phyloP scores from a whole-genome alignment of 1,140 invertebrate genomes.

The Galleria mellonella region DNA sequence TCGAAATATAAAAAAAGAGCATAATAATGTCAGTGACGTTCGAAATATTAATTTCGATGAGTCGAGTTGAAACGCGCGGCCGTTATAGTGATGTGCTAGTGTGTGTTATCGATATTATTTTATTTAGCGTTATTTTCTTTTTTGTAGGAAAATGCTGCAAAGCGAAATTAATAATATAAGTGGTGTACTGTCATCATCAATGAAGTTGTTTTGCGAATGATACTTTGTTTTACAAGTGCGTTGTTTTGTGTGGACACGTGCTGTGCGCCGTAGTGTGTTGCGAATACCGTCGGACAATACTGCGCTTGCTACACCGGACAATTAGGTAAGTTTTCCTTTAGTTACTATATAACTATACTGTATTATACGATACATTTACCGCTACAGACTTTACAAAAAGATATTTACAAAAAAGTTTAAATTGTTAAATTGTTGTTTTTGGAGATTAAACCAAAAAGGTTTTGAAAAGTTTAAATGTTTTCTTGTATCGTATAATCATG shows the following conservation, averaged over 20 bases:
- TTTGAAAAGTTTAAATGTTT: too few species aligned
- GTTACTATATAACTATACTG: too few species aligned
- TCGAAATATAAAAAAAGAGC: conserved; percentile 47
- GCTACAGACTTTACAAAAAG: too few species aligned
- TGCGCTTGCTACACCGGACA: conserved; percentile 20
- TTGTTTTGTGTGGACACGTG: conserved; percentile 62
- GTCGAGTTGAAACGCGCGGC: conserved; percentile 14
- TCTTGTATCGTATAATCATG: too few species aligned
- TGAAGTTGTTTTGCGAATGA: conserved; percentile 73
- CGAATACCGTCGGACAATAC: conserved; percentile 33
- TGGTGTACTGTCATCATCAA: conserved; percentile 69
- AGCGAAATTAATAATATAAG: conserved; percentile 73
- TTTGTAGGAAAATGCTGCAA: conserved; percentile 69
- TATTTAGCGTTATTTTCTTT: conserved; percentile 57
- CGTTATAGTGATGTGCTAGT: conserved; percentile 50
- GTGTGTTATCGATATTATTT: conserved; percentile 44
- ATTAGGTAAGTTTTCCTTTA: conserved; percentile 31
- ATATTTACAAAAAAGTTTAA: too few species aligned
- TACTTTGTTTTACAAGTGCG: conserved; percentile 66
- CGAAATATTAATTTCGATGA: conserved; percentile 8
- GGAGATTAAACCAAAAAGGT: too few species aligned
- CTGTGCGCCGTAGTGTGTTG: conserved; percentile 48
- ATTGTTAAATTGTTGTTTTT: too few species aligned
- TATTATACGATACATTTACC: too few species aligned
- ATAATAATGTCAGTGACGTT: conserved; percentile 29